phyloP scores from a whole-genome alignment of 2,797 vertebrate genomes.

The Pseudochirops corinnae region DNA sequence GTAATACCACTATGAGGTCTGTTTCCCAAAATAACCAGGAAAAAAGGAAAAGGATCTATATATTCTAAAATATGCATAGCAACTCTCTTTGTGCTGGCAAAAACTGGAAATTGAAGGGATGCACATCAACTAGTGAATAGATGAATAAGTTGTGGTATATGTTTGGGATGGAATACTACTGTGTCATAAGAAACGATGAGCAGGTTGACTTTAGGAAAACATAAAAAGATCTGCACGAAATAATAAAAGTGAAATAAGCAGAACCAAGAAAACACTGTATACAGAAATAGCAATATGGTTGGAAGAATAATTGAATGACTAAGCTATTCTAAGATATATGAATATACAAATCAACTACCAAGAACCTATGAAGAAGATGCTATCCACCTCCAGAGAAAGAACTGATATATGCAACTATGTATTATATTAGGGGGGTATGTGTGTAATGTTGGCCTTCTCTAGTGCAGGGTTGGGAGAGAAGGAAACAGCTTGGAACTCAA shows the following conservation, averaged over 20 bases:
- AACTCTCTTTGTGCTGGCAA: not conserved
- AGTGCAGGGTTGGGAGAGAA: no score
- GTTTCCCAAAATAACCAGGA: not conserved
- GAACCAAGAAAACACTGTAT: not conserved
- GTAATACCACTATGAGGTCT: not conserved
- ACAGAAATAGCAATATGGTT: not conserved
- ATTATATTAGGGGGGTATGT: no score
- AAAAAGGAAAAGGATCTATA: not conserved
- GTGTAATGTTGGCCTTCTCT: no score
- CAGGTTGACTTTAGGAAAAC: not conserved
- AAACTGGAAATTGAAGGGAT: not conserved
- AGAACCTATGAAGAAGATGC: no score
- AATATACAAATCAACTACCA: no score
- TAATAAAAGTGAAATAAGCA: not conserved
- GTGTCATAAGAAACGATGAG: not conserved
- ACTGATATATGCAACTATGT: no score
- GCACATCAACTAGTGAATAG: not conserved
- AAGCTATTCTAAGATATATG: no score
- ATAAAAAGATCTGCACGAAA: not conserved
- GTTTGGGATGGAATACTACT: not conserved
- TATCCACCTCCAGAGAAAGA: no score
- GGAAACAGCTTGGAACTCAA: no score
- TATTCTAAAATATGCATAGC: not conserved
- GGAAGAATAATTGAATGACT: not conserved
- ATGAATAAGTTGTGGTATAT: not conserved